Evolutionary conservation across 2,888 invertebrate genomes (phyloP).

Genomic region (Muschampia plurimacula): DNA sequence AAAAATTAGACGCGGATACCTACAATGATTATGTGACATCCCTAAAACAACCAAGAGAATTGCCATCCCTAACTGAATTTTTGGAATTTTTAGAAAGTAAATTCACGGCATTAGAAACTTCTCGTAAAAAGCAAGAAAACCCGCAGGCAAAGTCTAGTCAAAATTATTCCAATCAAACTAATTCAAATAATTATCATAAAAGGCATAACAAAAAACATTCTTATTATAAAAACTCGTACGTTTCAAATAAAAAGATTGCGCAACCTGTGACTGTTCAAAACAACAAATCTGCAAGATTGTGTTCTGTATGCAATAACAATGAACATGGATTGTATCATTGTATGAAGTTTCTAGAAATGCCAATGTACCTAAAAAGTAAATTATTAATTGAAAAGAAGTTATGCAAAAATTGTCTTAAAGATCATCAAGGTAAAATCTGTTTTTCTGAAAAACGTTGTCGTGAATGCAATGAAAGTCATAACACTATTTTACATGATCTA

Average conservation of each 20-base stretch:
- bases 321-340: too few relatives aligned
- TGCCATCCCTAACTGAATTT: not conserved
- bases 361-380: constrained; percentile 33
- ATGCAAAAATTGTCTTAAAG: too few relatives aligned
- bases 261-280: not conserved
- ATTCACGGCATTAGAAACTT: constrained; percentile 1
- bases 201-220: not conserved
- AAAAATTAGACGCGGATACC: constrained; percentile 8
- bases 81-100: too few relatives aligned
- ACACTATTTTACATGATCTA: too few relatives aligned
- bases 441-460: too few relatives aligned
- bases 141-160: not conserved
- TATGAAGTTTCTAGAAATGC: too few relatives aligned
- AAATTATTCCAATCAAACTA: constrained; percentile 1
- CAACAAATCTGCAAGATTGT: constrained; percentile 26
- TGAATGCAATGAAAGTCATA: too few relatives aligned
- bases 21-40: constrained; percentile 8
- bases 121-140: not conserved
- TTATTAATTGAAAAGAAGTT: constrained; percentile 13
- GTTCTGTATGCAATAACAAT: too few relatives aligned
- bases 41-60: constrained; percentile 1
- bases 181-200: not conserved
- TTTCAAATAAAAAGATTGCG: too few relatives aligned
- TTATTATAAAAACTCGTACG: too few relatives aligned
- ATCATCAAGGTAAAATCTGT: too few relatives aligned